phyloP scores from a whole-genome alignment of 2,888 invertebrate genomes.

The Drosophila robusta region DNA sequence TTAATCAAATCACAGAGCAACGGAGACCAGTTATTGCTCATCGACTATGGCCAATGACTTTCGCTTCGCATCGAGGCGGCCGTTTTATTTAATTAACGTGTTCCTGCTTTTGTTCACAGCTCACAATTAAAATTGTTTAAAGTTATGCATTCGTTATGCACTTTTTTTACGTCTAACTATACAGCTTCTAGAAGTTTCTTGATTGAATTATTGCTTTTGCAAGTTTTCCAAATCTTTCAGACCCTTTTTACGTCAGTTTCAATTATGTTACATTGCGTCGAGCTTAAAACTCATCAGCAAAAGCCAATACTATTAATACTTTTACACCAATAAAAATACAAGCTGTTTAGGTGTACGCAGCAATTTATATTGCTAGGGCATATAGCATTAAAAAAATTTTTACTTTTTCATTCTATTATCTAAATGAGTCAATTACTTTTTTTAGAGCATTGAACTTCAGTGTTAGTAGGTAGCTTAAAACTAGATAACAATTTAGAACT shows the following conservation, averaged over 20 bases:
- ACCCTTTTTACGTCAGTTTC: not conserved
- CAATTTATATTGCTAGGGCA: too few relatives aligned
- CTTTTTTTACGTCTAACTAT: not conserved
- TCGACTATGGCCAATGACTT: constrained; percentile 62
- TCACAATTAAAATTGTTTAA: not conserved
- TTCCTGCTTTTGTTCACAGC: constrained; percentile 10
- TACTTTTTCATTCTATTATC: too few relatives aligned
- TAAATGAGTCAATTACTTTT: too few relatives aligned
- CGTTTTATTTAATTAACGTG: constrained; percentile 26
- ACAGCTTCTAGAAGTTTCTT: constrained; percentile 7
- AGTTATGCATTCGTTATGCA: constrained; percentile 19
- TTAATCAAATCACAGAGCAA: constrained; percentile 57
- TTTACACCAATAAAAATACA: too few relatives aligned
- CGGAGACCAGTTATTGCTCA: constrained; percentile 20
- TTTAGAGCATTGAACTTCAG: too few relatives aligned
- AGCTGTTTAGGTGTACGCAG: too few relatives aligned
- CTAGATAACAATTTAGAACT: too few relatives aligned
- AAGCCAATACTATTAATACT: too few relatives aligned
- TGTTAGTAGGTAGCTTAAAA: too few relatives aligned
- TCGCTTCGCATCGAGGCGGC: constrained; percentile 46
- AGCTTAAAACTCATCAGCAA: not conserved
- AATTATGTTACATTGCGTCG: not conserved
- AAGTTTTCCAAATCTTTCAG: not conserved
- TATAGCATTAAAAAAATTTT: too few relatives aligned
- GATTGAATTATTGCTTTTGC: constrained; percentile 1